A percentile compares a stretch with the other conserved stretches of the same genome.
These are phyloP conservation scores for Sitophilus oryzae DNA, from an alignment of 1,140 invertebrate genomes.

Conservation along the genomic window DNA sequence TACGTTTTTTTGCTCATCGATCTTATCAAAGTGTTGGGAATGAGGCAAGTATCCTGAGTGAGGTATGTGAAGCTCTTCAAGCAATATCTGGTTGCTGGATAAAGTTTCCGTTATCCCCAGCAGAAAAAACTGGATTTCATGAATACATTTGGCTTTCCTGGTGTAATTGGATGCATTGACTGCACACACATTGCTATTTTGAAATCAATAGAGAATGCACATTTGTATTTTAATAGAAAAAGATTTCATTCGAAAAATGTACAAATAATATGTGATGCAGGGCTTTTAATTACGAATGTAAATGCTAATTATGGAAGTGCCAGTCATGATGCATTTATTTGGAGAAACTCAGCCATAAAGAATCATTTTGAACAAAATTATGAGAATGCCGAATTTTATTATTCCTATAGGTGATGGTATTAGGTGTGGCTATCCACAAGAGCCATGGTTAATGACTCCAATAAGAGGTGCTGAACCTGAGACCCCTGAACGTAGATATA, in stretches of 20 bases:
- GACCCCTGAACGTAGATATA: slow-evolving; percentile 4
- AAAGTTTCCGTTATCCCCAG: neutral
- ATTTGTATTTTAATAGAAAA: slow-evolving; percentile 20
- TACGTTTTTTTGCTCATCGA: slow-evolving; percentile 3
- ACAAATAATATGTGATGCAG: slow-evolving; percentile 12
- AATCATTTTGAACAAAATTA: slow-evolving; percentile 12
- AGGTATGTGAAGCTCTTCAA: neutral
- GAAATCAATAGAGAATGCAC: slow-evolving; percentile 16
- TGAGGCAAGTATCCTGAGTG: neutral
- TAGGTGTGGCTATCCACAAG: slow-evolving; percentile 30
- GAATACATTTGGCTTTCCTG: too few species aligned
- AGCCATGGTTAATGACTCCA: too few species aligned
- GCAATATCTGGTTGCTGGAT: too few species aligned
- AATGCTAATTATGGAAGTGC: slow-evolving; percentile 34
- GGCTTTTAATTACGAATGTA: slow-evolving; percentile 27
- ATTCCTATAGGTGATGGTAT: slow-evolving; percentile 23
- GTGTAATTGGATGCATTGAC: slow-evolving; percentile 33
- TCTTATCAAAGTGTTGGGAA: neutral
- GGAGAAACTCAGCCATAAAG: slow-evolving; percentile 7
- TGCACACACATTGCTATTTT: slow-evolving; percentile 35
- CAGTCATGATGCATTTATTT: too few species aligned
- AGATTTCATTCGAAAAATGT: neutral
- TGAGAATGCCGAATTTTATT: neutral
- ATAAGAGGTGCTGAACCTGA: slow-evolving; percentile 1
- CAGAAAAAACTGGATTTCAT: too few species aligned